A percentile compares a stretch with the other conserved stretches of the same genome.
Conservation (phyloP, 2,113 vertebrate species). For the Peromyscus polionotus region DNA sequence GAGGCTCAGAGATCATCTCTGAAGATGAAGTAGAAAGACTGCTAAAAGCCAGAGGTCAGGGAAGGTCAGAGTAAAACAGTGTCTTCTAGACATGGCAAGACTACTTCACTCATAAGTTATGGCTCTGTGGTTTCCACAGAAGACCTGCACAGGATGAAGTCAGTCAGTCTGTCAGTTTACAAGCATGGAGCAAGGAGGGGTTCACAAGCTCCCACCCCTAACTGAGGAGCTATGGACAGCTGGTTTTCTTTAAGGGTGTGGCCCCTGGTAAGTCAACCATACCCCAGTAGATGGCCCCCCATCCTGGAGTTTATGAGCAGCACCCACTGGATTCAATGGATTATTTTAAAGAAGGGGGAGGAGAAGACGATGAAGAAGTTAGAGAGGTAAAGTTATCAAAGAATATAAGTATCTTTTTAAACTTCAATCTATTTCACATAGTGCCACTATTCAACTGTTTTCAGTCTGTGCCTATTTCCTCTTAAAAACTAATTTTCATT, state of each 20-base stretch:
- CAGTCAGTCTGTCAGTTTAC: too few species aligned
- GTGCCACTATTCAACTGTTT: not conserved
- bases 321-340: not conserved
- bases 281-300: not conserved
- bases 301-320: not conserved
- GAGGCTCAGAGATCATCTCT: not conserved
- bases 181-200: not conserved
- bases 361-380: not conserved
- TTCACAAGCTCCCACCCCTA: not conserved
- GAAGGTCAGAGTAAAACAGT: not conserved
- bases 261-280: not conserved
- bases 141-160: not conserved
- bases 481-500: slow-evolving; percentile 51
- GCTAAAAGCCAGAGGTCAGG: not conserved
- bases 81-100: not conserved
- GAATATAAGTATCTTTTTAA: not conserved
- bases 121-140: not conserved
- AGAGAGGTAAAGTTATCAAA: not conserved
- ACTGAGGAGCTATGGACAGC: not conserved
- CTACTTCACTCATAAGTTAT: not conserved
- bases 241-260: not conserved
- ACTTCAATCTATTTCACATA: not conserved
- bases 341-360: not conserved
- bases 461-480: not conserved
- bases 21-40: not conserved